These are phyloP conservation scores for Aleiodes sp. DNA, from an alignment of 1,140 invertebrate species.

Conservation along the genomic window DNA sequence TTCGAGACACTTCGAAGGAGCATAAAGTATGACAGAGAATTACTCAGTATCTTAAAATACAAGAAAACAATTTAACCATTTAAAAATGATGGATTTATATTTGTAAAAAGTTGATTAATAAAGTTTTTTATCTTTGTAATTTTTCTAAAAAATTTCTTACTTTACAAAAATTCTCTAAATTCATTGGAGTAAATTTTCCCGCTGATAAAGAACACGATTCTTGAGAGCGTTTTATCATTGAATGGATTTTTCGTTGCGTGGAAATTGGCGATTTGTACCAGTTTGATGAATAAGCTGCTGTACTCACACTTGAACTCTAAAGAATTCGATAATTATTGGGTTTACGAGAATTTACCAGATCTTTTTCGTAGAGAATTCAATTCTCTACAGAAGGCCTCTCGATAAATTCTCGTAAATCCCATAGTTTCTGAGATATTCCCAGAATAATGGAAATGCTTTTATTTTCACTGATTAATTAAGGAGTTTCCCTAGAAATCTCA, in stretches of 20 bases:
- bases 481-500: too few species aligned
- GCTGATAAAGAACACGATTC: conserved; percentile 44
- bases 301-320: conserved; percentile 42
- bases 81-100: background rate
- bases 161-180: conserved; percentile 45
- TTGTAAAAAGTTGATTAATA: conserved; percentile 14
- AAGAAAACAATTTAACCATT: conserved; percentile 16
- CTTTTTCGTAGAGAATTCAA: too few species aligned
- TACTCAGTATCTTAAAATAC: conserved; percentile 47
- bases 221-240: conserved; percentile 46
- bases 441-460: too few species aligned
- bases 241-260: conserved; percentile 39
- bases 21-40: conserved; percentile 49
- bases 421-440: too few species aligned
- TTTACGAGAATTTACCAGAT: too few species aligned
- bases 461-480: too few species aligned
- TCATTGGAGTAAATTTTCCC: conserved; percentile 47
- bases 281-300: conserved; percentile 37
- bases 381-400: too few species aligned
- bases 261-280: conserved; percentile 40
- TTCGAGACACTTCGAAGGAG: conserved; percentile 43
- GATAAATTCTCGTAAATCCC: too few species aligned
- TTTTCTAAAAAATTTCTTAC: conserved; percentile 32
- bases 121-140: background rate
- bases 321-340: too few species aligned